These are phyloP conservation scores for Vultur gryphus DNA, from an alignment of 2,797 vertebrate species.

Conservation along the genomic window DNA sequence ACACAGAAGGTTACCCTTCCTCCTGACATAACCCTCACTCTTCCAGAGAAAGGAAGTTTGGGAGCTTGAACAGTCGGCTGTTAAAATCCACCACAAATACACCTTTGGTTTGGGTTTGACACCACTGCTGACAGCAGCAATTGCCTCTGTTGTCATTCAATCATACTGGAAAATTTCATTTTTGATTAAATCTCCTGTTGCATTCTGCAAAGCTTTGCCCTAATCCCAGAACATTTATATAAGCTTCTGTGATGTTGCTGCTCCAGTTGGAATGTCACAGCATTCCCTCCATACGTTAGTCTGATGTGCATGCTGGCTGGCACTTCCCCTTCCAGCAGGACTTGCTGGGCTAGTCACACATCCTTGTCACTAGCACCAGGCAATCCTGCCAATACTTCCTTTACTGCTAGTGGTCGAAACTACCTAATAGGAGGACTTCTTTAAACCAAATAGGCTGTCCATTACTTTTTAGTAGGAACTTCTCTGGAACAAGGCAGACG, in stretches of 20 bases:
- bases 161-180: background rate
- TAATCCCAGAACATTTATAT: slow-evolving; percentile 12
- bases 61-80: accelerated
- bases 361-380: background rate
- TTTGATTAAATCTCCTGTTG: slow-evolving; percentile 33
- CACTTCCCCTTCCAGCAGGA: background rate
- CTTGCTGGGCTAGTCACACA: background rate
- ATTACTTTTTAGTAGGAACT: background rate
- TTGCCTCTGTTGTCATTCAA: background rate
- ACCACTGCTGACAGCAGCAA: background rate
- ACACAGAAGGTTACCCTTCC: background rate
- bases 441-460: background rate
- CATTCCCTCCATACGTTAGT: accelerated
- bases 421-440: background rate
- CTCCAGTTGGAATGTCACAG: background rate
- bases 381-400: background rate
- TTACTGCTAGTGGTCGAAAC: background rate
- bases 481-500: background rate
- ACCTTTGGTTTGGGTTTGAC: background rate
- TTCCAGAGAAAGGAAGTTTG: background rate
- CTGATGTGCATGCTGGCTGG: accelerated
- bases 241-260: background rate
- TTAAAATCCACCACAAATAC: background rate
- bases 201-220: background rate
- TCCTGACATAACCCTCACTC: background rate